These are phyloP conservation scores for Haliaeetus leucogaster DNA, from an alignment of 2,113 vertebrate species.

Conservation along the genomic window DNA sequence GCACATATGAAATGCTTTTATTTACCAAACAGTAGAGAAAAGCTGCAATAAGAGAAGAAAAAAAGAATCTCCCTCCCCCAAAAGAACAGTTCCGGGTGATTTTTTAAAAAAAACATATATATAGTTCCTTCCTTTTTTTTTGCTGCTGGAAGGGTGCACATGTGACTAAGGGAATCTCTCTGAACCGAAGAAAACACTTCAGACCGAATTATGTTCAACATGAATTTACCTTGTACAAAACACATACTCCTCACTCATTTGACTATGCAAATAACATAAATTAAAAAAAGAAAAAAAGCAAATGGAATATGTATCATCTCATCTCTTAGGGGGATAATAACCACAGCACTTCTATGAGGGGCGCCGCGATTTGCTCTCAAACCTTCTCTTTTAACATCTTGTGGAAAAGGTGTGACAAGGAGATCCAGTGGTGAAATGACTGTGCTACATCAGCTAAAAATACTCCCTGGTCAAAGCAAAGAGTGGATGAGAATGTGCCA, in stretches of 20 bases:
- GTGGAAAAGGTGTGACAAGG: neutral
- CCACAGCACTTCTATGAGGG: neutral
- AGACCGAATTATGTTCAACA: neutral
- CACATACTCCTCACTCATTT: neutral
- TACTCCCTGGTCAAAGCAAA: neutral
- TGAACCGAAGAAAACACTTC: neutral
- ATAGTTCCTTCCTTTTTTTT: neutral
- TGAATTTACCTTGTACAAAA: neutral
- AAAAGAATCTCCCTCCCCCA: neutral
- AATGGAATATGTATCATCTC: neutral
- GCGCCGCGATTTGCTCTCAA: neutral
- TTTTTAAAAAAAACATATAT: neutral
- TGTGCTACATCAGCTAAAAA: conserved; percentile 10
- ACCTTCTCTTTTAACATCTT: neutral
- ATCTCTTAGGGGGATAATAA: neutral
- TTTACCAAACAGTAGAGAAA: conserved; percentile 25
- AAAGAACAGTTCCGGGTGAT: neutral
- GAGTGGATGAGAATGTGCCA: neutral
- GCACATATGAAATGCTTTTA: neutral
- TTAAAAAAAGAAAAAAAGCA: neutral
- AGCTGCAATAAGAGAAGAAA: neutral
- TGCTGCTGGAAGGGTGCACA: neutral
- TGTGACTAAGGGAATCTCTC: neutral
- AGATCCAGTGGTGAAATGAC: neutral
- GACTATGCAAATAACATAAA: neutral